Evolutionary conservation across 1,140 invertebrate genomes (phyloP).

Genomic region (Harlomillsia oculata): DNA sequence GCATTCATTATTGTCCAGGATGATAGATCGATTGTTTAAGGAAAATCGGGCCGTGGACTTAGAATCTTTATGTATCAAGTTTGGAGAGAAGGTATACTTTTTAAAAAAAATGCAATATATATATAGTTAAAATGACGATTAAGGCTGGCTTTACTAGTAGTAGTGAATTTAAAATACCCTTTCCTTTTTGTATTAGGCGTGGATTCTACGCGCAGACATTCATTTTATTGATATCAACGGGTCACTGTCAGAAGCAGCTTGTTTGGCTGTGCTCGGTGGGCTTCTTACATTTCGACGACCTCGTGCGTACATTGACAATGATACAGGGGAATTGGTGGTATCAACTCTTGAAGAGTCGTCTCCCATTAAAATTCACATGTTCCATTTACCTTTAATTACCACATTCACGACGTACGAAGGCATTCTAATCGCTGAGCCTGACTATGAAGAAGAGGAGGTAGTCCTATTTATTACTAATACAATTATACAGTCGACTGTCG

Average conservation of each 20-base stretch:
- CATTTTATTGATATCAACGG: slow-evolving; percentile 34
- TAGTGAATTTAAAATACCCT: background rate
- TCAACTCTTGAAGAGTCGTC: slow-evolving; percentile 25
- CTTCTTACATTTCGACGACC: slow-evolving; percentile 29
- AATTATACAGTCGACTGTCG: background rate
- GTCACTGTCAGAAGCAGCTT: slow-evolving; percentile 30
- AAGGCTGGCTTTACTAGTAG: background rate
- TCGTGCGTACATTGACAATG: slow-evolving; percentile 20
- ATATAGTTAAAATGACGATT: background rate
- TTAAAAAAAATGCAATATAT: background rate
- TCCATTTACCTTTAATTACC: slow-evolving; percentile 29
- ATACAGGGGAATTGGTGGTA: slow-evolving; percentile 27
- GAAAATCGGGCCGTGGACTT: slow-evolving; percentile 32
- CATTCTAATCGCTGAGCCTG: slow-evolving; percentile 22
- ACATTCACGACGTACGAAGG: slow-evolving; percentile 18
- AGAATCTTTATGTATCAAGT: slow-evolving; percentile 34
- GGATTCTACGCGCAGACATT: slow-evolving; percentile 32
- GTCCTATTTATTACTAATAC: background rate
- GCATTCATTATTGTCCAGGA: slow-evolving; percentile 27
- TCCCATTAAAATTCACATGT: slow-evolving; percentile 26
- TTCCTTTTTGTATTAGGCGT: slow-evolving; percentile 21
- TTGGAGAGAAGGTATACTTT: slow-evolving; percentile 29
- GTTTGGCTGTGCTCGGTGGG: slow-evolving; percentile 27
- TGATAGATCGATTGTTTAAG: slow-evolving; percentile 30
- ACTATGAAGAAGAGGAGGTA: slow-evolving; percentile 32